Percentiles rank a stretch among this genome's conserved stretches.
phyloP scores from a whole-genome alignment of 2,888 invertebrate species.

The Drosophila nr. fundita region DNA sequence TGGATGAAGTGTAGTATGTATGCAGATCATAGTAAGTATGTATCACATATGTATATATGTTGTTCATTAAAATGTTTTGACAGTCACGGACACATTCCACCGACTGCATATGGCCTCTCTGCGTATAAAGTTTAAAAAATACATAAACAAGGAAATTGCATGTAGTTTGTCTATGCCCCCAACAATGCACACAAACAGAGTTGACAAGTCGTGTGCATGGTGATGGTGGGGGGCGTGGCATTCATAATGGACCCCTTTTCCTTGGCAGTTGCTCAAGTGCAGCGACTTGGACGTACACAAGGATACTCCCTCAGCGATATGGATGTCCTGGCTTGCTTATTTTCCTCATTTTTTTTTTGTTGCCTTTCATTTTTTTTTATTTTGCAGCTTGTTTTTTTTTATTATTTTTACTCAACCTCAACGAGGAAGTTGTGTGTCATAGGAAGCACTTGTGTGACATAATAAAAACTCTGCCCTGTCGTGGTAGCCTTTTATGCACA shows the following conservation, averaged over 20 bases:
- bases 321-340: constrained; percentile 7
- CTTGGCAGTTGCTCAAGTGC: constrained; percentile 53
- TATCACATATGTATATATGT: background rate
- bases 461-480: constrained; percentile 65
- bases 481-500: constrained; percentile 34
- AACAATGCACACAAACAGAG: constrained; percentile 21
- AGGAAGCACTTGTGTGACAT: constrained; percentile 79
- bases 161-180: constrained; percentile 18
- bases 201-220: constrained; percentile 6
- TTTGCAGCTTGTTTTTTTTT: constrained; percentile 13
- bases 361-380: constrained; percentile 4
- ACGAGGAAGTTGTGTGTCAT: constrained; percentile 71
- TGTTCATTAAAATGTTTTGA: constrained; percentile 5
- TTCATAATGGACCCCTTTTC: constrained; percentile 31
- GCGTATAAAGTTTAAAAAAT: constrained; percentile 2
- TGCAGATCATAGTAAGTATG: background rate
- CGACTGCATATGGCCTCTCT: background rate
- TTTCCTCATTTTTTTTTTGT: background rate
- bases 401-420: constrained; percentile 47
- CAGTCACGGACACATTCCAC: background rate
- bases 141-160: constrained; percentile 9
- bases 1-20: background rate
- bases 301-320: constrained; percentile 14
- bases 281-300: constrained; percentile 29
- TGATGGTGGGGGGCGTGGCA: constrained; percentile 39